phyloP scores from a whole-genome alignment of 2,888 invertebrate species.

The Catocala fraxini region DNA sequence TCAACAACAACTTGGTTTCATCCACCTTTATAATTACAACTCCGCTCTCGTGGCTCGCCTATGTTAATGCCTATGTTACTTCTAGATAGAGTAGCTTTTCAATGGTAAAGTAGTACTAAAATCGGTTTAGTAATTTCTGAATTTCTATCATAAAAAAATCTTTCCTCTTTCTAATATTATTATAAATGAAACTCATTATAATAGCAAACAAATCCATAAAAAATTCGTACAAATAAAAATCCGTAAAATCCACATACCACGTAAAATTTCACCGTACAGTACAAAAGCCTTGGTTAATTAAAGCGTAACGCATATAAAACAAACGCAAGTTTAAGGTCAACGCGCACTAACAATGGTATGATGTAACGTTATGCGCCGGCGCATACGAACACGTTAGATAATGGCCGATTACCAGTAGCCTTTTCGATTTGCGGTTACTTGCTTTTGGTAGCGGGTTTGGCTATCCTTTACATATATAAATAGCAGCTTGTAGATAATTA shows the following conservation, averaged over 20 bases:
- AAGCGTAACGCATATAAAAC: slow-evolving; percentile 48
- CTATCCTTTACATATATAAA: too few relatives aligned
- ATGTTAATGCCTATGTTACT: too few relatives aligned
- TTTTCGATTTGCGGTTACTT: not conserved
- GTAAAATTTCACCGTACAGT: slow-evolving; percentile 11
- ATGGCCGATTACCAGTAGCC: slow-evolving; percentile 10
- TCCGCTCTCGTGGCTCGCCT: too few relatives aligned
- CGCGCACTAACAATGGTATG: slow-evolving; percentile 73
- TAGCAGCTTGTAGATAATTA: too few relatives aligned
- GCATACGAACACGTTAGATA: slow-evolving; percentile 43
- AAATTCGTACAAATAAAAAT: not conserved
- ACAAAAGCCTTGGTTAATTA: slow-evolving; percentile 40
- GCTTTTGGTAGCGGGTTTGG: not conserved
- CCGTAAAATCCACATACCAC: slow-evolving; percentile 10
- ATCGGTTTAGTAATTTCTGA: too few relatives aligned
- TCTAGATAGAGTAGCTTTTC: too few relatives aligned
- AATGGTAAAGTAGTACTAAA: too few relatives aligned
- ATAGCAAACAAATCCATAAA: slow-evolving; percentile 2
- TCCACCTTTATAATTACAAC: too few relatives aligned
- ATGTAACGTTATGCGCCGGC: slow-evolving; percentile 71
- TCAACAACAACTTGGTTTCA: too few relatives aligned
- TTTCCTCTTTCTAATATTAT: too few relatives aligned
- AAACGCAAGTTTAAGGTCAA: slow-evolving; percentile 70
- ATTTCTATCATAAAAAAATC: too few relatives aligned
- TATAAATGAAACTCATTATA: too few relatives aligned